phyloP scores from a whole-genome alignment of 2,888 invertebrate species.

The Diplolepis rosae region DNA sequence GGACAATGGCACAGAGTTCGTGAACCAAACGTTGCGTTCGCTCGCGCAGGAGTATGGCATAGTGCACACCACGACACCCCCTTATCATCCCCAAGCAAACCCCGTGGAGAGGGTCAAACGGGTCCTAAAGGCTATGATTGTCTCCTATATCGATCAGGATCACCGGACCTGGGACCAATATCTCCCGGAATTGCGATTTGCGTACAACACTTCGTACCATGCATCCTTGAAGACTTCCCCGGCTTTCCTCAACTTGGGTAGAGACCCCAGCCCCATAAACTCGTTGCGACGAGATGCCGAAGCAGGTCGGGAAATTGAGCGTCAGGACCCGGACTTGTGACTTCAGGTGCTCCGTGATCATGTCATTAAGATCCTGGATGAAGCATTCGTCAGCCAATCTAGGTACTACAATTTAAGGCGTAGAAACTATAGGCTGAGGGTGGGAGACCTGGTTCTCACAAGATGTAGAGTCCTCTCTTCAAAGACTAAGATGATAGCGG shows the following conservation, averaged over 20 bases:
- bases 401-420: conserved; percentile 26
- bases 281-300: too few relatives aligned
- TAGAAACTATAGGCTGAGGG: not conserved
- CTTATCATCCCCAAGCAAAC: conserved; percentile 22
- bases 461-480: not conserved
- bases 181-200: too few relatives aligned
- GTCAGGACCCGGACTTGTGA: too few relatives aligned
- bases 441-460: not conserved
- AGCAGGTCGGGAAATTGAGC: too few relatives aligned
- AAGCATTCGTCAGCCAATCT: not conserved
- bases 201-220: too few relatives aligned
- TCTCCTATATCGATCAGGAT: not conserved
- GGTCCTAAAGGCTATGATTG: conserved; percentile 9
- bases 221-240: too few relatives aligned
- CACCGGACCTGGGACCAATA: not conserved
- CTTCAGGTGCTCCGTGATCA: not conserved
- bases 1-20: too few relatives aligned
- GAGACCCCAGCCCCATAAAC: too few relatives aligned
- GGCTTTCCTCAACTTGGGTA: too few relatives aligned
- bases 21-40: too few relatives aligned
- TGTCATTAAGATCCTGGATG: not conserved
- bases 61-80: not conserved
- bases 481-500: too few relatives aligned
- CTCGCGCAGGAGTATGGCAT: too few relatives aligned
- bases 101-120: conserved; percentile 23